phyloP scores from a whole-genome alignment of 1,140 invertebrate species.

The Hestina assimilis region DNA sequence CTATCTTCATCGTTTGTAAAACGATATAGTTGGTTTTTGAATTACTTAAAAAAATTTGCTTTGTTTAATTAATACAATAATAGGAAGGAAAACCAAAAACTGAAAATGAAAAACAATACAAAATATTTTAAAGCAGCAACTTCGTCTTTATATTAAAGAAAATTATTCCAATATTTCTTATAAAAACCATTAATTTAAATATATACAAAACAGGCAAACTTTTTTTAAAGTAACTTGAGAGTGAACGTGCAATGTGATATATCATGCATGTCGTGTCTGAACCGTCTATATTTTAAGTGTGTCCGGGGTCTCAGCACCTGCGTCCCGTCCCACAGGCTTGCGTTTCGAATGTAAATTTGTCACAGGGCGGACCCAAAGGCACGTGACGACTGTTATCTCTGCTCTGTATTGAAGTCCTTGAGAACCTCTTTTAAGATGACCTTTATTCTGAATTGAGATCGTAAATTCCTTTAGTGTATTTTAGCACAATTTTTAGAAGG shows the following conservation, averaged over 20 bases:
- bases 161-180: too few species aligned
- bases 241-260: slow-evolving; percentile 9
- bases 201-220: neutral
- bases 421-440: neutral
- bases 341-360: slow-evolving; percentile 22
- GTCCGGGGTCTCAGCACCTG: slow-evolving; percentile 13
- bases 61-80: too few species aligned
- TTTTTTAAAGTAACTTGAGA: slow-evolving; percentile 7
- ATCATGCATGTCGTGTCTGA: slow-evolving; percentile 16
- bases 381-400: slow-evolving; percentile 18
- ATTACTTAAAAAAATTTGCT: too few species aligned
- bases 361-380: slow-evolving; percentile 17
- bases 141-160: too few species aligned
- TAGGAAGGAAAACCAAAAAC: too few species aligned
- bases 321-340: slow-evolving; percentile 8
- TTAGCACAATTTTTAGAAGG: too few species aligned
- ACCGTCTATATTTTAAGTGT: slow-evolving; percentile 19
- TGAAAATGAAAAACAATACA: too few species aligned
- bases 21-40: too few species aligned
- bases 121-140: too few species aligned
- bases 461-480: neutral
- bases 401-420: slow-evolving; percentile 2
- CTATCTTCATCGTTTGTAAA: too few species aligned
- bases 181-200: neutral
- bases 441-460: neutral